phyloP scores from a whole-genome alignment of 2,888 invertebrate species.

The Eretmocerus hayati region DNA sequence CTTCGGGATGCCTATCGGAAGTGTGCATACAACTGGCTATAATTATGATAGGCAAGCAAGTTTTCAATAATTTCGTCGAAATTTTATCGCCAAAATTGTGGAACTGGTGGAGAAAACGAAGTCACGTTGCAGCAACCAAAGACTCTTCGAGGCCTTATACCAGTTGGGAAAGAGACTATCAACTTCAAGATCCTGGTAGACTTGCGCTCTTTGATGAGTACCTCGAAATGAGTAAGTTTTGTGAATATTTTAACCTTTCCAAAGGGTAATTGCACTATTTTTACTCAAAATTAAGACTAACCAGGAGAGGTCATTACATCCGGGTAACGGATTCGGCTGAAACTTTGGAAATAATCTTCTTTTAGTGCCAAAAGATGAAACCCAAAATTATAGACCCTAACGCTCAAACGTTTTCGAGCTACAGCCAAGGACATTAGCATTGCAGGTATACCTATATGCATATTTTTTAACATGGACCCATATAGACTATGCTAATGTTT shows the following conservation, averaged over 20 bases:
- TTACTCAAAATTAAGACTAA: too few species aligned
- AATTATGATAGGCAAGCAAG: constrained; percentile 93
- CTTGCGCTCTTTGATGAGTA: constrained; percentile 94
- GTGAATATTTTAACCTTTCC: neutral
- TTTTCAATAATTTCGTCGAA: constrained; percentile 88
- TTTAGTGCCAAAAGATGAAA: too few species aligned
- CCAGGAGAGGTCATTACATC: too few species aligned
- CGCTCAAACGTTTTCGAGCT: too few species aligned
- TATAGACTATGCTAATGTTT: too few species aligned
- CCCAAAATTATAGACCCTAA: too few species aligned
- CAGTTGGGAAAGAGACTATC: constrained; percentile 92
- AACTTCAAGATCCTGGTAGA: constrained; percentile 80
- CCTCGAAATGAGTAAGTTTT: constrained; percentile 85
- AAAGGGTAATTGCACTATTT: too few species aligned
- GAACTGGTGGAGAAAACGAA: constrained; percentile 84
- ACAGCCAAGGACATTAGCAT: too few species aligned
- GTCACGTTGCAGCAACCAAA: constrained; percentile 68
- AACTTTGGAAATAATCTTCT: too few species aligned
- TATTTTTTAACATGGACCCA: too few species aligned
- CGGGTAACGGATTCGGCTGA: too few species aligned
- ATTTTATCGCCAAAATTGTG: constrained; percentile 82
- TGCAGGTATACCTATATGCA: too few species aligned
- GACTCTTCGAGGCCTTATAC: constrained; percentile 67
- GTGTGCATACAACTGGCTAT: constrained; percentile 86
- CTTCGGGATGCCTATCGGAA: constrained; percentile 88